Percentiles rank a stretch among this genome's conserved stretches.
phyloP scores from a whole-genome alignment of 2,888 invertebrate genomes.

The Amiota minor region DNA sequence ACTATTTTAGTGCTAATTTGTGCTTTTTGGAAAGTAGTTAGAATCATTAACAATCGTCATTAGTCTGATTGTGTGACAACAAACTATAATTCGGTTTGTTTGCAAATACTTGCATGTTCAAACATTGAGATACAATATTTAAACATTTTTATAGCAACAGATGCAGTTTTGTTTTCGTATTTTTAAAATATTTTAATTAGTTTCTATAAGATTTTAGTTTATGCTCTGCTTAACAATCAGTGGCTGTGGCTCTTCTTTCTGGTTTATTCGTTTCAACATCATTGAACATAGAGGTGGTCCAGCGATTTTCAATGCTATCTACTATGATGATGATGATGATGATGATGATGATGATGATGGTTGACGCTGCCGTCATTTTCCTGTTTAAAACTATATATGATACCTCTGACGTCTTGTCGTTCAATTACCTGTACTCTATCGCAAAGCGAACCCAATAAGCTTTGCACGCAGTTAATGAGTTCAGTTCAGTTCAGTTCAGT shows the following conservation, averaged over 20 bases:
- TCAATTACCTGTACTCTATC: slow-evolving; percentile 10
- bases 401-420: not conserved
- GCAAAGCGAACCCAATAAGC: not conserved
- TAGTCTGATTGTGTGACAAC: not conserved
- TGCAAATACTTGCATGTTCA: not conserved
- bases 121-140: slow-evolving; percentile 1
- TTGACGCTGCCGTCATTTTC: slow-evolving; percentile 41
- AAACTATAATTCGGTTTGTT: not conserved
- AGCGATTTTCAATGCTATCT: slow-evolving; percentile 39
- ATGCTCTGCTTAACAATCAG: not conserved
- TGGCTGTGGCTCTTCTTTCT: not conserved
- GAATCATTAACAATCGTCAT: not conserved
- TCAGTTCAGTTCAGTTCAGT: not conserved
- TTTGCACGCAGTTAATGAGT: slow-evolving; percentile 16
- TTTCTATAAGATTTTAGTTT: not conserved
- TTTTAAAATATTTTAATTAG: slow-evolving; percentile 25
- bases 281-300: slow-evolving; percentile 20
- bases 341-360: not conserved
- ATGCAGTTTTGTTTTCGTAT: slow-evolving; percentile 29
- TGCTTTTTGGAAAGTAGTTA: too few species aligned
- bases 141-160: slow-evolving; percentile 6
- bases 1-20: not conserved
- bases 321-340: slow-evolving; percentile 58
- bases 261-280: not conserved
- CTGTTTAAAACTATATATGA: not conserved